A percentile compares a stretch with the other conserved stretches of the same genome.
These are phyloP conservation scores for Gymnogyps californianus DNA, from an alignment of 2,113 vertebrate species.

Conservation along the genomic window DNA sequence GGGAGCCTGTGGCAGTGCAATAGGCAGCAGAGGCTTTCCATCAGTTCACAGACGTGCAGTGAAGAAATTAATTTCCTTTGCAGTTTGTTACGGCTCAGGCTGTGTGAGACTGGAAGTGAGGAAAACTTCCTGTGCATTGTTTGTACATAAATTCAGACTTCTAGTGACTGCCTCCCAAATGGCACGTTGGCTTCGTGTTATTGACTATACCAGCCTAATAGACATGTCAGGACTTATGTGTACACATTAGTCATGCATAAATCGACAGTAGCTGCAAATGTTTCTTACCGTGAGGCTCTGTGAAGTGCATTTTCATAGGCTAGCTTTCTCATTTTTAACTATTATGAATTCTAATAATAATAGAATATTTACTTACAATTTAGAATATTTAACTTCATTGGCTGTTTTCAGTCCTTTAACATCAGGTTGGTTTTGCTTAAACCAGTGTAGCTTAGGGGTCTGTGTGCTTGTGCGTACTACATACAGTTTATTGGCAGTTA, in stretches of 20 bases:
- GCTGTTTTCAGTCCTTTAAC: neutral
- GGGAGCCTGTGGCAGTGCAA: neutral
- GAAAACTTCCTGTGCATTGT: neutral
- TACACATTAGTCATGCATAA: neutral
- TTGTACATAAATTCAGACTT: neutral
- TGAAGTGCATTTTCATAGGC: neutral
- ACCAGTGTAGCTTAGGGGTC: neutral
- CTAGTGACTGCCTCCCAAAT: neutral
- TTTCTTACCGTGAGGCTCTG: neutral
- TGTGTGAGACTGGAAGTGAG: neutral
- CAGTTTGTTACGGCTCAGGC: neutral
- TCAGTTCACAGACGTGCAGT: neutral
- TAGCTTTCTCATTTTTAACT: neutral
- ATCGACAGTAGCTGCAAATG: neutral
- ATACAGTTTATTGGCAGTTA: neutral
- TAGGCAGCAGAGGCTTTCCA: neutral
- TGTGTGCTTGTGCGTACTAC: neutral
- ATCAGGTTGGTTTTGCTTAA: neutral
- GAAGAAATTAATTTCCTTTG: neutral
- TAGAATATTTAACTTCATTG: neutral
- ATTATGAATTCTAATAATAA: neutral
- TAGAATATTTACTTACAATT: neutral
- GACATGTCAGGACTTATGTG: neutral
- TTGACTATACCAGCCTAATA: neutral
- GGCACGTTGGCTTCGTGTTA: fast-evolving